A percentile compares a stretch with the other conserved stretches of the same genome.
These are phyloP conservation scores for Phylloscopus collybita DNA, from an alignment of 2,797 vertebrate genomes.

Conservation along the genomic window DNA sequence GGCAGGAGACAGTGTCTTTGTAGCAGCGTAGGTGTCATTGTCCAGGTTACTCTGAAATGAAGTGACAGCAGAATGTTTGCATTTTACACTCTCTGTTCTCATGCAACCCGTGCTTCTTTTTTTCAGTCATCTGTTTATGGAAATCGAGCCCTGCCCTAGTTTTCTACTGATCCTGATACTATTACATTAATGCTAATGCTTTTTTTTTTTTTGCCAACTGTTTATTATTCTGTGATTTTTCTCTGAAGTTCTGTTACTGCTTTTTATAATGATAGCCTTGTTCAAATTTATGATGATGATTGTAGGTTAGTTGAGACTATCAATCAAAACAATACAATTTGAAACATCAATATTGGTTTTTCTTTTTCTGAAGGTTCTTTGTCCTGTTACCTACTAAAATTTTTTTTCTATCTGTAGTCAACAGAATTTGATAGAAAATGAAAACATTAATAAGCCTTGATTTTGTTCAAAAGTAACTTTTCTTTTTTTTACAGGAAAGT, in stretches of 20 bases:
- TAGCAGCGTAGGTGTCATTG: not conserved
- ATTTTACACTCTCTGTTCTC: not conserved
- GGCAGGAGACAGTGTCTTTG: accelerated
- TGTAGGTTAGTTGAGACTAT: not conserved
- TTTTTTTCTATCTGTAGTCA: not conserved
- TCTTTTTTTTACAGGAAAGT: conserved; percentile 84
- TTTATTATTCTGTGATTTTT: not conserved
- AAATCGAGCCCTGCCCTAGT: not conserved
- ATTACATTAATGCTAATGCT: not conserved
- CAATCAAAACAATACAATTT: not conserved
- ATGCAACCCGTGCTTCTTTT: not conserved
- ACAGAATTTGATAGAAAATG: not conserved
- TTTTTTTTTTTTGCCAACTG: not conserved
- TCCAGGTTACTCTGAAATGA: not conserved
- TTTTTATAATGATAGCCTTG: not conserved
- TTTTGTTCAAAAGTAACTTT: not conserved
- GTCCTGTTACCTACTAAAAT: not conserved
- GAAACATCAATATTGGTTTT: not conserved
- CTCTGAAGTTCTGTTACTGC: not conserved
- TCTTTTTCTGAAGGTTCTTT: not conserved
- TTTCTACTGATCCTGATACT: not conserved
- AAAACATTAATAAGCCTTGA: not conserved
- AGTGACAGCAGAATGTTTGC: not conserved
- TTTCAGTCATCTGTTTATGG: not conserved
- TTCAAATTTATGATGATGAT: not conserved